Evolutionary conservation across 2,797 vertebrate genomes (phyloP), one percentile per base, ranked within the genome.

Genomic region (Mus spretus): DNA sequence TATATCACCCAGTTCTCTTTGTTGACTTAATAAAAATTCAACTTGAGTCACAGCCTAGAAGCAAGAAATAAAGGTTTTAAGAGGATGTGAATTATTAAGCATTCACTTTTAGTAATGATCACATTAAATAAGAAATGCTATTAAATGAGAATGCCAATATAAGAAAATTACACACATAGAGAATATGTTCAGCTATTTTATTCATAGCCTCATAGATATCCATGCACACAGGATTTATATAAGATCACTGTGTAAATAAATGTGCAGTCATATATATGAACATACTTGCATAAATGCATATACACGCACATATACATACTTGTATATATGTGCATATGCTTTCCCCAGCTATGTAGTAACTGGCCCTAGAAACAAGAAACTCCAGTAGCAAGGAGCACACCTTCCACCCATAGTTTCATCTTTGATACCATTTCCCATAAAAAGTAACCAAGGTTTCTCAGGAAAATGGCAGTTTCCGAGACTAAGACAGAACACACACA

Each of bases 11-110:
- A 99, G 89, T 88, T 99, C 98, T 0, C 97, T 98, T 97, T 99
- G 99, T 98, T 99, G 99, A 82, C 96, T 98, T 96, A 98, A 98
- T 90, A 99, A 98, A 98, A 98, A 98, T 93, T 99, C 99, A 97
- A 99, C 98, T 97, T 99, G 99, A 92, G 97, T 97, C 98, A 99
- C 98, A 97, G 99, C 98, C 99, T 99, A 97, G 92, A 95, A 96
- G 97, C 28, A 96, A 86, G 96, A 81, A 83, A 94, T 93, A 90
- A 97, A 96, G 96, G 28, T 95, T 97, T 94, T 94, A 87, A 96
- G 89, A 96, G 85, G 82, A 87, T n/a, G 82, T 53, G 90, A 89
- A 94, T 65, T 70, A 59, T 72, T 89, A 96, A 92, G n/a, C 5
- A 80, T 81, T 94, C 81, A 65, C n/a, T 40, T 72, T 93, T 91